Evolutionary conservation across 2,113 vertebrate genomes (phyloP), one percentile per base, ranked within the genome.

Genomic region (Spizaetus ornatus): DNA sequence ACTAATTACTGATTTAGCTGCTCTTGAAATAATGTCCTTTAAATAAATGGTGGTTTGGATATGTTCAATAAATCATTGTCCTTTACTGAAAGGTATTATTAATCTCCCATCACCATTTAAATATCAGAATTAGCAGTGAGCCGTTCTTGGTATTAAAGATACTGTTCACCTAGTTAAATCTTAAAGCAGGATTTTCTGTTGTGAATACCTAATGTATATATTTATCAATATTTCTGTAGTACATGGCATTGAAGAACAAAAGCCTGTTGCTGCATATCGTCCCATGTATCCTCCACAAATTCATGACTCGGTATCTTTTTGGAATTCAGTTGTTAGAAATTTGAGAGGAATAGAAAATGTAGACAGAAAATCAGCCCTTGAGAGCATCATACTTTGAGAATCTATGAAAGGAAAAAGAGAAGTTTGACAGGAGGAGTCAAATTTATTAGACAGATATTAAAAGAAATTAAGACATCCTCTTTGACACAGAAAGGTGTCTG

Each of bases 21-120:
- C 85, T 97, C 52, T 74, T 95, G 91, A 76, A 89, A 86, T 90
- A 82, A 95, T 43, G 90, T 94, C 76, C 62, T 78, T 96, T 92
- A 94, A 91, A 94, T 76, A 85, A 84, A 72, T 20, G 59, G 61
- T 53, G 82, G 73, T 70, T 91, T 90, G 48, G 52, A 86, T 61
- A 48, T 55, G 62, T 85, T 86, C 61, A 79, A 50, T 93, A 73
- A 97, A 94, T 70, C 73, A 88, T 85, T 73, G 66, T 80, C 52
- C 88, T 82, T 78, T 52, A 22, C 36, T 36, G 59, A 92, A 93
- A 47, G n/a, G 38, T 53, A 63, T 84, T 88, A 88, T 84, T 95
- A 90, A 70, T 94, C 77, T 95, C 76, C 74, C 53, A 67, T 58
- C 82, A 82, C 91, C 82, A 70, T 78, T 96, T 95, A 88, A 59